phyloP scores from a whole-genome alignment of 2,797 vertebrate genomes.

The Liparis tanakae region DNA sequence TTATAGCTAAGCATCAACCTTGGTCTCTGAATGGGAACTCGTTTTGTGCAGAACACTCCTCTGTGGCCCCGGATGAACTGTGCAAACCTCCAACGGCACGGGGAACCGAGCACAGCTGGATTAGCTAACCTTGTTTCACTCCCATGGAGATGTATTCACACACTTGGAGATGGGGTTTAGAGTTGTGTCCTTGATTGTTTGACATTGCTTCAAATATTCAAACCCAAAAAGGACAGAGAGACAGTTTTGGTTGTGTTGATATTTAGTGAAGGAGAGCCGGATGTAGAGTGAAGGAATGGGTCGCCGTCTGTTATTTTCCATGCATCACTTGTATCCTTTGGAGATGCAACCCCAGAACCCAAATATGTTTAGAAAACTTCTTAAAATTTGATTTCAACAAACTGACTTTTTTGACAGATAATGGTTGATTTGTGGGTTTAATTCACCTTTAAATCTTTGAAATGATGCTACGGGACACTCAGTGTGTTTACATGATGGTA shows the following conservation, averaged over 20 bases:
- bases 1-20: constrained; percentile 55
- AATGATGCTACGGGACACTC: constrained; percentile 36
- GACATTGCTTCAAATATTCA: constrained; percentile 23
- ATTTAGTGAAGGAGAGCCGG: constrained; percentile 7
- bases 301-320: not conserved
- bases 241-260: constrained; percentile 16
- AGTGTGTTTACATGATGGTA: too few relatives aligned
- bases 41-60: constrained; percentile 61
- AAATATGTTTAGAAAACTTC: constrained; percentile 5
- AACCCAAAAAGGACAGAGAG: constrained; percentile 8
- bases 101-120: constrained; percentile 37
- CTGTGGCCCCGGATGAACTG: constrained; percentile 56
- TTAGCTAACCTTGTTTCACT: constrained; percentile 56
- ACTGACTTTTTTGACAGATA: constrained; percentile 14
- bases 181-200: constrained; percentile 31
- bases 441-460: constrained; percentile 19
- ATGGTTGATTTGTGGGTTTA: not conserved
- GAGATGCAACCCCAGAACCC: constrained; percentile 1
- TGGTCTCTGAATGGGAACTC: constrained; percentile 52
- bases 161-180: constrained; percentile 23
- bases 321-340: not conserved
- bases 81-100: constrained; percentile 27
- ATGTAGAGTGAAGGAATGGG: not conserved
- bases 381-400: not conserved
- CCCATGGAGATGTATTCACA: constrained; percentile 34